Percentiles rank a stretch among this genome's conserved stretches.
phyloP scores from a whole-genome alignment of 2,797 vertebrate genomes.

The Enoplosus armatus region DNA sequence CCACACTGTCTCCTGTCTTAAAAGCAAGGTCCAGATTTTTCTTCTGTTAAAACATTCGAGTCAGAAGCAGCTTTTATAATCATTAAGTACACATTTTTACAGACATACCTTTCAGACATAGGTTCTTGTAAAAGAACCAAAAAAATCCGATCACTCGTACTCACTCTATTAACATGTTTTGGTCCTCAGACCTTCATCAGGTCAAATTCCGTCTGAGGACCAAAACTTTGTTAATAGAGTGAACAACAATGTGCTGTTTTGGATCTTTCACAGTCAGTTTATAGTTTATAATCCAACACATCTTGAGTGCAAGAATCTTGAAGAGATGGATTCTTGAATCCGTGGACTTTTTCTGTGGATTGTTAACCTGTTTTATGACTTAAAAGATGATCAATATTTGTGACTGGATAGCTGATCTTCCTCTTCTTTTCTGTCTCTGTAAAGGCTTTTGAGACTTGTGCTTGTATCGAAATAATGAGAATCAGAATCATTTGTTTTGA shows the following conservation, averaged over 20 bases:
- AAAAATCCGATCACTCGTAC: not conserved
- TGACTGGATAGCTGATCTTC: not conserved
- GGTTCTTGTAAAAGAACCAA: not conserved
- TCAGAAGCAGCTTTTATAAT: constrained; percentile 7
- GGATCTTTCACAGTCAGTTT: no score
- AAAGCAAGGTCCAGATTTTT: constrained; percentile 85
- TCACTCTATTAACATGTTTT: not conserved
- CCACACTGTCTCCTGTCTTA: constrained; percentile 78
- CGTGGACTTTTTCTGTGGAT: not conserved
- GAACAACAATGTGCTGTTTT: no score
- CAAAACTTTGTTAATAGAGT: no score
- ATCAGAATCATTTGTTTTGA: not conserved
- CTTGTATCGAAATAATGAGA: not conserved
- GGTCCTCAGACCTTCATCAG: not conserved
- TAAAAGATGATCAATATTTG: not conserved
- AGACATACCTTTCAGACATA: not conserved
- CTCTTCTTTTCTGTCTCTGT: not conserved
- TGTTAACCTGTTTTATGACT: no score
- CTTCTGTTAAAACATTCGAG: constrained; percentile 67
- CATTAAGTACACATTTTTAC: not conserved
- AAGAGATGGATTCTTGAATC: not conserved
- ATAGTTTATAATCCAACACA: no score
- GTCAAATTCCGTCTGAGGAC: no score
- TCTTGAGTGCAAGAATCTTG: not conserved
- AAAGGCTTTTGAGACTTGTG: not conserved